A percentile compares a stretch with the other conserved stretches of the same genome.
These are phyloP conservation scores for Sarcophaga carnaria DNA, from an alignment of 2,888 invertebrate species.

Conservation along the genomic window DNA sequence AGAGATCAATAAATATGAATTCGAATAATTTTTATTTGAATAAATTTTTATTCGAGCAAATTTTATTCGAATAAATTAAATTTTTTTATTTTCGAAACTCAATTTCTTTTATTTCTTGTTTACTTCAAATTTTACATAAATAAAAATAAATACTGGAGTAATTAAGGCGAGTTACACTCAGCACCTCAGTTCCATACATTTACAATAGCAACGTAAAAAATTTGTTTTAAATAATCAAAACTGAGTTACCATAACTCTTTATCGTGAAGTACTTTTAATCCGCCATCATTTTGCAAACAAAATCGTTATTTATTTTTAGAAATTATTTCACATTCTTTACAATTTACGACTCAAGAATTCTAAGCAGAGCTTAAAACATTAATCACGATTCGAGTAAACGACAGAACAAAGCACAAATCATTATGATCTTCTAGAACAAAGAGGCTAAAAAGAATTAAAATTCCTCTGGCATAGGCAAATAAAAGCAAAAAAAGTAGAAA, in stretches of 20 bases:
- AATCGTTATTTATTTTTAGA: neutral
- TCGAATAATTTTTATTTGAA: too few relatives aligned
- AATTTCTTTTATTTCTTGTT: too few relatives aligned
- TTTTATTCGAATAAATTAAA: too few relatives aligned
- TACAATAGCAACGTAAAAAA: too few relatives aligned
- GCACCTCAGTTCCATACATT: too few relatives aligned
- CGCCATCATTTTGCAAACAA: too few relatives aligned
- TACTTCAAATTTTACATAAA: neutral
- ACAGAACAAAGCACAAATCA: constrained; percentile 1
- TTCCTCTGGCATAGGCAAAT: constrained; percentile 54
- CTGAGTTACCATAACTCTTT: too few relatives aligned
- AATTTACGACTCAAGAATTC: constrained; percentile 17
- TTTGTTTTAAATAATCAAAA: too few relatives aligned
- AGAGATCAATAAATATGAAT: too few relatives aligned
- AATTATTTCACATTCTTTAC: constrained; percentile 19
- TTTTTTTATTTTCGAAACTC: too few relatives aligned
- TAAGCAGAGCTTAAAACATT: constrained; percentile 1
- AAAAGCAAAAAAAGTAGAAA: constrained; percentile 8
- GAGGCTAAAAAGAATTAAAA: constrained; percentile 44
- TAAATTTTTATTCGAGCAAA: too few relatives aligned
- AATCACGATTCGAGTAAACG: constrained; percentile 32
- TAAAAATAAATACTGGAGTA: constrained; percentile 15
- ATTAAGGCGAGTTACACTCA: neutral
- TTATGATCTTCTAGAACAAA: neutral
- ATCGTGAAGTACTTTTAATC: too few relatives aligned